Percentiles rank a stretch among this genome's conserved stretches.
These are phyloP conservation scores for Epinotia nisella DNA, from an alignment of 2,888 invertebrate genomes.

Conservation along the genomic window DNA sequence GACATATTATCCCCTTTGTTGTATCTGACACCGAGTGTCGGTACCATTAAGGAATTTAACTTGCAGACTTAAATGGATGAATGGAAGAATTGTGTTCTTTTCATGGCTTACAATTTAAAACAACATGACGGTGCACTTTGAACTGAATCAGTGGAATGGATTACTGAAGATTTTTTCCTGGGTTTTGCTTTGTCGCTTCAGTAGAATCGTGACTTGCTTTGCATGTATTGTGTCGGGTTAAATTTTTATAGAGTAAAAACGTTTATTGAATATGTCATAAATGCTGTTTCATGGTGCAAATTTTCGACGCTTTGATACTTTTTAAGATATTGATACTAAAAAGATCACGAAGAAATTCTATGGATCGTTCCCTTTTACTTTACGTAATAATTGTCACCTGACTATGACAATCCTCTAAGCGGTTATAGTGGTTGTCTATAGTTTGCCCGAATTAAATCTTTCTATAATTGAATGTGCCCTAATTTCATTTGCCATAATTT, in stretches of 20 bases:
- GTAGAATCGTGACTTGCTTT: slow-evolving; percentile 37
- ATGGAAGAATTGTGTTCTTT: slow-evolving; percentile 6
- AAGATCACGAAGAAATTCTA: too few relatives aligned
- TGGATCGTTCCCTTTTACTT: too few relatives aligned
- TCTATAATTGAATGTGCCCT: too few relatives aligned
- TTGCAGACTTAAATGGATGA: slow-evolving; percentile 7
- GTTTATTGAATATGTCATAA: background rate
- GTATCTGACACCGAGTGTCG: too few relatives aligned
- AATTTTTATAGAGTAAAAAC: slow-evolving; percentile 2
- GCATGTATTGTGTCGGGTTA: background rate
- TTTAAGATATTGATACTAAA: too few relatives aligned
- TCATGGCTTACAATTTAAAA: slow-evolving; percentile 22
- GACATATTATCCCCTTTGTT: too few relatives aligned
- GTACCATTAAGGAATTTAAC: background rate
- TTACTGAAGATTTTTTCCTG: slow-evolving; percentile 26
- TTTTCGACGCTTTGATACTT: too few relatives aligned
- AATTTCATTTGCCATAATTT: too few relatives aligned
- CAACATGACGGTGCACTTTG: slow-evolving; percentile 27
- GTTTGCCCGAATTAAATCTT: too few relatives aligned
- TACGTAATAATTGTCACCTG: too few relatives aligned
- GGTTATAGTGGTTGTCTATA: too few relatives aligned
- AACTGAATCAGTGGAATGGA: background rate
- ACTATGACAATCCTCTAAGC: too few relatives aligned
- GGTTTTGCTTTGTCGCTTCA: slow-evolving; percentile 18
- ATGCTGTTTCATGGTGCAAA: background rate